Evolutionary conservation across 2,888 invertebrate species (phyloP), one percentile per base, ranked within the genome.

Genomic region (Microctonus hyperodae): DNA sequence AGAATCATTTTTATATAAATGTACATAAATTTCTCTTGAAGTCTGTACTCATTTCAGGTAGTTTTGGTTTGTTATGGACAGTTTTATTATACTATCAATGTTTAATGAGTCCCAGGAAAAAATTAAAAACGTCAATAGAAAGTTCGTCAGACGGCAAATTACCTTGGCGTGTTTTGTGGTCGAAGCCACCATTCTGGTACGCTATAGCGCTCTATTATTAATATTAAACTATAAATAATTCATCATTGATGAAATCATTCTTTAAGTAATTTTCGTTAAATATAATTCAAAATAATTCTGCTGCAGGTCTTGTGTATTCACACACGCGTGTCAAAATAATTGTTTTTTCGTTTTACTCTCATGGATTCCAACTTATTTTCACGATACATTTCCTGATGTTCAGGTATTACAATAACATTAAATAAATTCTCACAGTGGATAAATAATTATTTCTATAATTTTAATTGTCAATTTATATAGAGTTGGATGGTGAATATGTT

Each of bases 321-420:
- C 90, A 55, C 91, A 92, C 79, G 90, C 91, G 71, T 90, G 90
- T 78, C 89, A 91, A 80, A 91, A 90, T 81, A 90, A 91, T 81
- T 90, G 90, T 73, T 91, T 90, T 80, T 91, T 90, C 81, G 90
- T 91, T 56, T 82, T 92, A 68, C 84, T 91, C 50, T 90, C 90
- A 10, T 92, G 91, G 91, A 84, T 92, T 78, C 91, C 91, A 40
- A 90, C 90, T 51, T 92, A 90, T 80, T 92, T 92, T 78, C 88
- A 90, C 76, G 91, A 91, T 75, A 90, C 87, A 25, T 91, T 88
- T 76, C 90, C 90, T 0, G 86, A 88, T 71, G 89, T 89, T 37
- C 90, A 89, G 80, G 84, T 84, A 78, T 16, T 13, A 59, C 13
- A 50, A 23, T 11, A 28, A 53, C 25, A 20, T 51, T 48, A 16